Conservation (phyloP, 2,113 vertebrate genomes). For the Chamaetylas fuelleborni region DNA sequence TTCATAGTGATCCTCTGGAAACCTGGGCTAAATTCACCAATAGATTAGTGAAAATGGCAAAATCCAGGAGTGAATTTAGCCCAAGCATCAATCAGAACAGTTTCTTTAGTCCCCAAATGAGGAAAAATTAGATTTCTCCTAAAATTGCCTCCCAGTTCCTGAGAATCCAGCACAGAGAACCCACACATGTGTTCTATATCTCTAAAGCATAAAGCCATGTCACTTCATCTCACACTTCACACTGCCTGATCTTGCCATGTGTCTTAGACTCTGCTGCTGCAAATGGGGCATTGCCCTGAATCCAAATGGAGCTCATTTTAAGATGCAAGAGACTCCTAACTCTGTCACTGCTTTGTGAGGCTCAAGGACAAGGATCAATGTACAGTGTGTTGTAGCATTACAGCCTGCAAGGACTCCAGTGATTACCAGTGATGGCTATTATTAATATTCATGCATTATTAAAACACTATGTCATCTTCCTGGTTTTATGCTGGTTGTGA, state of each 20-base stretch:
- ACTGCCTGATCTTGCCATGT: not conserved
- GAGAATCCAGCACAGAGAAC: not conserved
- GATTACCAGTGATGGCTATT: not conserved
- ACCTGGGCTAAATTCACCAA: not conserved
- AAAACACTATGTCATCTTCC: not conserved
- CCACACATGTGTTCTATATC: fast-evolving
- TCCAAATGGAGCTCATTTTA: not conserved
- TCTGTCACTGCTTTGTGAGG: not conserved
- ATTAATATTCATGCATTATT: not conserved
- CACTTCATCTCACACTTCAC: not conserved
- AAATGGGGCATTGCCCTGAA: not conserved
- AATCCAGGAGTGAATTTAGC: not conserved
- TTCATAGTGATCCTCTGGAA: not conserved
- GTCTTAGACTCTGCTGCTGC: not conserved
- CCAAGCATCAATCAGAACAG: not conserved
- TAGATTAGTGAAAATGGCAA: not conserved
- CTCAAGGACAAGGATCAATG: not conserved
- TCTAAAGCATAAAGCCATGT: not conserved
- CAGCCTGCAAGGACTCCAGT: not conserved
- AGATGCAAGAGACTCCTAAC: not conserved
- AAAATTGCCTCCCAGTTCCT: not conserved
- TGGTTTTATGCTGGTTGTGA: not conserved
- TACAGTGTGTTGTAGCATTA: not conserved
- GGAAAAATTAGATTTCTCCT: not conserved
- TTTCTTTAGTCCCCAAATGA: not conserved